Conservation (phyloP, 2,113 vertebrate species). For the Anser brachyrhynchus region DNA sequence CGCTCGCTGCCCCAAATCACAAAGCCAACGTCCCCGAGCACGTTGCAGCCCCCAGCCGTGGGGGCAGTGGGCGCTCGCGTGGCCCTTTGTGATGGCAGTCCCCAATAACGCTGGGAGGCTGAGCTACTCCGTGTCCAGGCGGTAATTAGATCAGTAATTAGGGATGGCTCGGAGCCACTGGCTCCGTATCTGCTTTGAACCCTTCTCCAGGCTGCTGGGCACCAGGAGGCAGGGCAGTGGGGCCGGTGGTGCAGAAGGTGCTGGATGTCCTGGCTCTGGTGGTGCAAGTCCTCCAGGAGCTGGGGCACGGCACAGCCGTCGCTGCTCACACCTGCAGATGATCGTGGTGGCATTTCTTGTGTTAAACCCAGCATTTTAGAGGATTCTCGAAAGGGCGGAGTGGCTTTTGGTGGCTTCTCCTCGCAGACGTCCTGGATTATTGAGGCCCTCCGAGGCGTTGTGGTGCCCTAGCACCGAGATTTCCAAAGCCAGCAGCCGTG, state of each 20-base stretch:
- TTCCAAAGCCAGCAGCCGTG: accelerated
- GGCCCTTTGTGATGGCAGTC: accelerated
- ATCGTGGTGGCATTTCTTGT: background rate
- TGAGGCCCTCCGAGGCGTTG: background rate
- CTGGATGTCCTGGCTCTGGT: no score
- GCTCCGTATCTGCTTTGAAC: no score
- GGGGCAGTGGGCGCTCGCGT: accelerated
- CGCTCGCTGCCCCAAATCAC: background rate
- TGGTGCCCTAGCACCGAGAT: accelerated
- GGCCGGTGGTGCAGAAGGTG: background rate
- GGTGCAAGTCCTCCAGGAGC: background rate
- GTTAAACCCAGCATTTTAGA: background rate
- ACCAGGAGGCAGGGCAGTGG: no score
- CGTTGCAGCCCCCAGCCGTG: accelerated
- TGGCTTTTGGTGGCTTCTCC: background rate
- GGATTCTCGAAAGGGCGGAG: background rate
- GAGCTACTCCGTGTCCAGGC: background rate
- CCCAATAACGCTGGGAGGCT: background rate
- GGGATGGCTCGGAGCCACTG: background rate
- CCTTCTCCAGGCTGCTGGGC: background rate
- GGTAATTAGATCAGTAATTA: background rate
- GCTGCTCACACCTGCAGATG: background rate
- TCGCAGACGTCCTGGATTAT: background rate
- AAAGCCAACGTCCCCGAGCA: background rate
- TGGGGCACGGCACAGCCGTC: background rate